Evolutionary conservation across 1,140 invertebrate genomes (phyloP), one percentile per base, ranked within the genome.

Genomic region (Brachionus manjavacas): DNA sequence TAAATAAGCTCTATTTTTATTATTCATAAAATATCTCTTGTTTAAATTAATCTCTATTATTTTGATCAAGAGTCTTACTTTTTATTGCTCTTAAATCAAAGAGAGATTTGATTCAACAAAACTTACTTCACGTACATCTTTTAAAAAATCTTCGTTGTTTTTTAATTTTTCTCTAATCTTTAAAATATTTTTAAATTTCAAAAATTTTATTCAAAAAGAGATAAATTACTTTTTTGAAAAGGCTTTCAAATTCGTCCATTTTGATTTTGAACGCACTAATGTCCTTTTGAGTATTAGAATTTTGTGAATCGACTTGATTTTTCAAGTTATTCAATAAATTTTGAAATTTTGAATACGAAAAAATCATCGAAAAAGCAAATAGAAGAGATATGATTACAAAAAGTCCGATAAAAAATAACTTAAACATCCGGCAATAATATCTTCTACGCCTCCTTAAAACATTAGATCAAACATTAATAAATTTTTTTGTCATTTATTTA

Each of bases 261-360:
- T 64, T 80, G 1, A 35, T 43, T 52, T 80, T 80, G 43, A 80
- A 31, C 3, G 28, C 23, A 16, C 9, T 14, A 35, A 80, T 39
- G 49, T 80, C 49, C 11, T 80, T 31, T 60, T 80, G 46, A 60
- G 76, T 64, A 60, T 80, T 64, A 1, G 20, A 16, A 35, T 64
- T 80, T 31, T 64, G 76, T 60, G 39, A 31, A 60, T 80, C 16
- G 11, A 80, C 46, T 39, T 80, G 39, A 31, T 64, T 55, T 80
- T 64, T 80, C 14, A 80, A 41, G 7, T 80, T 31, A n/a, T 80
- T 80, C n/a, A 80, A 64, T 52, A 52, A 39, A 28, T 49, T 64
- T 55, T 80, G 76, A 64, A 80, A 80, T 80, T 64, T 55, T 20
- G 76, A 80, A 64, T 80, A 80, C 3, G 76, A 80, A 31, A 80